Evolutionary conservation across 2,888 invertebrate species (phyloP).

Genomic region (Cistogaster globosa): DNA sequence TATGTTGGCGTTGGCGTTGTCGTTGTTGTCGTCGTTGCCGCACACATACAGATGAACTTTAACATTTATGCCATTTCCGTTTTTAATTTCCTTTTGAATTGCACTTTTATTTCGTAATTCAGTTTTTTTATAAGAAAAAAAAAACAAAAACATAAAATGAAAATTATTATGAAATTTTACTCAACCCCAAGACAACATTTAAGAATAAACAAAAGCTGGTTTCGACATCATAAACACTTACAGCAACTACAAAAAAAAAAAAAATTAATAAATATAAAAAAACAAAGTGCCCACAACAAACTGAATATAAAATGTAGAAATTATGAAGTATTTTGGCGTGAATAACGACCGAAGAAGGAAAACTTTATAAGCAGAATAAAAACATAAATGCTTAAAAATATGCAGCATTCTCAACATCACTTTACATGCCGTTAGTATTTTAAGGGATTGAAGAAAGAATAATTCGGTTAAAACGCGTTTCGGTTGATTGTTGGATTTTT

Average conservation of each 20-base stretch:
- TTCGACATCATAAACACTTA: slow-evolving; percentile 14
- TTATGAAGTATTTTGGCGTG: slow-evolving; percentile 32
- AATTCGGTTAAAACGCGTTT: not conserved
- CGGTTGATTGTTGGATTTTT: not conserved
- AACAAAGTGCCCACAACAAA: slow-evolving; percentile 40
- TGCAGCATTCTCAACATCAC: not conserved
- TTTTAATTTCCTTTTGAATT: slow-evolving; percentile 61
- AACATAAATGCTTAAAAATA: slow-evolving; percentile 16
- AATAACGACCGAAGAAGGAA: slow-evolving; percentile 27
- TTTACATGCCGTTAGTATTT: not conserved
- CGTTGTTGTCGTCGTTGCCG: too few species aligned
- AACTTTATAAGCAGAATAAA: slow-evolving; percentile 32
- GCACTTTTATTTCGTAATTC: slow-evolving; percentile 53
- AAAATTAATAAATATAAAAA: too few species aligned
- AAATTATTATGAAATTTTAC: slow-evolving; percentile 47
- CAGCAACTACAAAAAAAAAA: slow-evolving; percentile 10
- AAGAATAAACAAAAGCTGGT: slow-evolving; percentile 50
- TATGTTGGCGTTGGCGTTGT: not conserved
- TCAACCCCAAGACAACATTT: slow-evolving; percentile 41
- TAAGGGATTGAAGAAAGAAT: not conserved
- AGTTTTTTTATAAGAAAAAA: slow-evolving; percentile 42
- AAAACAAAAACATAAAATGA: slow-evolving; percentile 3
- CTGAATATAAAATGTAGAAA: slow-evolving; percentile 39
- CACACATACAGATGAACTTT: slow-evolving; percentile 13
- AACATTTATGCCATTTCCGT: slow-evolving; percentile 54